phyloP scores from a whole-genome alignment of 2,888 invertebrate species.

The Agriopis aurantiaria region DNA sequence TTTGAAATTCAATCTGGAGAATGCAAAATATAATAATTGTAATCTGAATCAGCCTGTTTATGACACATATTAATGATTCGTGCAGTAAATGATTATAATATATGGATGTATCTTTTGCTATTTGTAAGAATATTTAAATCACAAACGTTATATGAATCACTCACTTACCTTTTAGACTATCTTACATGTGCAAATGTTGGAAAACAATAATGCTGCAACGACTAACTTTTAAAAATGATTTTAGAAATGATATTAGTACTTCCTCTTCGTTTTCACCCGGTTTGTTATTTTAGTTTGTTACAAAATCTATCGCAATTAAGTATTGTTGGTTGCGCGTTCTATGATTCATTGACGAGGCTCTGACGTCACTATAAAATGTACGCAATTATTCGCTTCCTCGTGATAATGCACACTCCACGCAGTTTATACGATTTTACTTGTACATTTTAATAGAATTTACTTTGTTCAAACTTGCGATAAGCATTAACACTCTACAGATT shows the following conservation, averaged over 20 bases:
- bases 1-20: not conserved
- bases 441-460: not conserved
- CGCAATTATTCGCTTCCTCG: conserved; percentile 24
- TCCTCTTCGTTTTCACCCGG: not conserved
- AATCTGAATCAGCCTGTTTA: not conserved
- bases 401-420: conserved; percentile 7
- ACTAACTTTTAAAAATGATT: too few relatives aligned
- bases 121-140: not conserved
- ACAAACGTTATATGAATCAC: not conserved
- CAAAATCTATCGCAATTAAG: not conserved
- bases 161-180: not conserved
- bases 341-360: conserved; percentile 20
- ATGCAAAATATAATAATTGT: not conserved
- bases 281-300: not conserved
- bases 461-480: not conserved
- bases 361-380: conserved; percentile 29
- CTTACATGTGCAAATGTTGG: not conserved
- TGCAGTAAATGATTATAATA: not conserved
- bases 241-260: too few relatives aligned
- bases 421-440: not conserved
- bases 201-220: not conserved
- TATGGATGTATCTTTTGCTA: not conserved
- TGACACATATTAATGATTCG: not conserved
- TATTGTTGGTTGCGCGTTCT: not conserved
- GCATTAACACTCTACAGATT: not conserved